These are phyloP conservation scores for Anguilla megastoma DNA, from an alignment of 2,797 vertebrate genomes.

Conservation along the genomic window DNA sequence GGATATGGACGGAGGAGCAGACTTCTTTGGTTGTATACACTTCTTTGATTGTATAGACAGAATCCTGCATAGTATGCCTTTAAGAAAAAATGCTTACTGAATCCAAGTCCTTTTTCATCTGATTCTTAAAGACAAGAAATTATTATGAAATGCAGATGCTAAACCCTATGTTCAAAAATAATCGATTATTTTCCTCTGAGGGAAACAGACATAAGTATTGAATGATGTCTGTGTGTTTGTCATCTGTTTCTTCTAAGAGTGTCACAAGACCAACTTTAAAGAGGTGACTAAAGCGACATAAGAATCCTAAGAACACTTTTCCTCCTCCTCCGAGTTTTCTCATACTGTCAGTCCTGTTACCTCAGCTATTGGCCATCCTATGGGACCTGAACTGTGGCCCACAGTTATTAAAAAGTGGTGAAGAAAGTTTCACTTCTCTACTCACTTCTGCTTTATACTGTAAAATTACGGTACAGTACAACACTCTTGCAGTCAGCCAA, in stretches of 20 bases:
- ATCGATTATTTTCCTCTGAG: background rate
- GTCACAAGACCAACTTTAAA: conserved; percentile 6
- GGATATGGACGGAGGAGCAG: no score
- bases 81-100: background rate
- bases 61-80: background rate
- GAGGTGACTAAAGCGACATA: background rate
- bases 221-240: background rate
- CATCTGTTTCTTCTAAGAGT: background rate
- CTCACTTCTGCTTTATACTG: background rate
- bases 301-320: background rate
- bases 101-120: background rate
- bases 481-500: conserved; percentile 4
- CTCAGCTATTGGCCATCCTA: background rate
- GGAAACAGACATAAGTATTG: background rate
- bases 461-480: conserved; percentile 17
- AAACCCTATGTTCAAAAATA: background rate
- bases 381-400: background rate
- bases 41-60: no score
- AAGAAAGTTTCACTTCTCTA: conserved; percentile 13
- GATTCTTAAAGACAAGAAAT: background rate
- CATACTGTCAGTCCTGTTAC: conserved; percentile 12
- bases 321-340: background rate
- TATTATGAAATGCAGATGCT: background rate
- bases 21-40: no score
- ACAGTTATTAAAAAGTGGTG: conserved; percentile 26